Percentiles rank a stretch among this genome's conserved stretches.
These are phyloP conservation scores for Busseola fusca DNA, from an alignment of 2,888 invertebrate genomes.

Conservation along the genomic window DNA sequence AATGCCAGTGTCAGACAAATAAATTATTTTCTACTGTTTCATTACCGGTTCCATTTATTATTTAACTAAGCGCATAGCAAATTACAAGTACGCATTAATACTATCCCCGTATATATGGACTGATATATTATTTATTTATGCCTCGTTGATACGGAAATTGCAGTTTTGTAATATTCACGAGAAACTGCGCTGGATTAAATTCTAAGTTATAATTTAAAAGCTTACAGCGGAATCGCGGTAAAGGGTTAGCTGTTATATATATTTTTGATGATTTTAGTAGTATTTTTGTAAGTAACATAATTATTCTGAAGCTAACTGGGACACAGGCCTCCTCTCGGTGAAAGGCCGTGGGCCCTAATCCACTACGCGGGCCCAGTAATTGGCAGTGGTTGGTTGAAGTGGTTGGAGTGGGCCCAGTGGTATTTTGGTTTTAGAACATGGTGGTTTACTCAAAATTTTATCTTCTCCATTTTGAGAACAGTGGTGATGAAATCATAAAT, in stretches of 20 bases:
- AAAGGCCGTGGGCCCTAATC: too few species aligned
- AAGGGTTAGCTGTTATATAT: not conserved
- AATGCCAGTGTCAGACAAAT: not conserved
- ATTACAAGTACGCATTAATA: constrained; percentile 56
- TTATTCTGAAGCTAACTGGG: not conserved
- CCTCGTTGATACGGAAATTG: constrained; percentile 87
- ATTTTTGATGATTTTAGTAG: not conserved
- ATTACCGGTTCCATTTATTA: constrained; percentile 37
- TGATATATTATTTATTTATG: constrained; percentile 82
- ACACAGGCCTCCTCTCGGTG: too few species aligned
- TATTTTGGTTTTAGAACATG: too few species aligned
- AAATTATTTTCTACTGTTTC: constrained; percentile 6
- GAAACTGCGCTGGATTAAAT: constrained; percentile 69
- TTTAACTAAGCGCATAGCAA: constrained; percentile 51
- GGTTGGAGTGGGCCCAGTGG: too few species aligned
- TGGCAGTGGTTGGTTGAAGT: too few species aligned
- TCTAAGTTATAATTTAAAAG: constrained; percentile 57
- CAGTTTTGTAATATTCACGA: constrained; percentile 87
- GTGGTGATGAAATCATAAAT: too few species aligned
- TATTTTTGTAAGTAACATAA: not conserved
- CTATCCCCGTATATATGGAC: constrained; percentile 68
- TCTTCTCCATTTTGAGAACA: too few species aligned
- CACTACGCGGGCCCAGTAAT: too few species aligned
- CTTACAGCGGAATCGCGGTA: constrained; percentile 47
- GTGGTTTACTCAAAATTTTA: too few species aligned